Evolutionary conservation across 2,797 vertebrate species (phyloP), one percentile per base, ranked within the genome.

Genomic region (Pempheris klunzingeri): DNA sequence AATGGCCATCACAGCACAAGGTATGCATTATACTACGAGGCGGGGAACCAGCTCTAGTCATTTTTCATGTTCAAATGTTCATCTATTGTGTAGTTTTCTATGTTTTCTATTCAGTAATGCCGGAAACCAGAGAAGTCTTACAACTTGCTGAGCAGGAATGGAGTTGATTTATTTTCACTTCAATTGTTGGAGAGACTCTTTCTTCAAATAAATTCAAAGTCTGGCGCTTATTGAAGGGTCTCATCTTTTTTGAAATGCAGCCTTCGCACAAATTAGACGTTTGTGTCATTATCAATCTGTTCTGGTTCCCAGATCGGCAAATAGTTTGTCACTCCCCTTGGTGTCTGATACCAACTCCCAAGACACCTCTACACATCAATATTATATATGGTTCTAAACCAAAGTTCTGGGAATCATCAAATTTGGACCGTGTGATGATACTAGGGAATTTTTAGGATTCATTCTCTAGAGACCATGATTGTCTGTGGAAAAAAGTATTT

Each of bases 11-110:
- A 1, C 80, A 68, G 68, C 83, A 86, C 82, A 85, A 87, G 67
- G 84, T 88, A 66, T 57, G 78, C 85, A 82, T 86, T 83, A 88
- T 86, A 62, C 66, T 68, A 74, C 18, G 22, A 69, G 59, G 54
- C 71, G 65, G 62, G 46, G 54, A 68, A 68, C 36, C 26, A 61
- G 49, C 1, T 41, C 30, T 1, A 24, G 57, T 34, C 7, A 1
- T 60, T 63, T 38, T 50, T 87, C 11, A n/a, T 74, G 67, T 70
- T 60, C n/a, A n/a, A n/a, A n/a, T n/a, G n/a, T 30, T 55, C 49
- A 17, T 60, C 17, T 57, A 32, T 8, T 53, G 57, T 24, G 22
- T 22, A n/a, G n/a, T 46, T 63, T 41, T 22, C 10, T 3, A 13
- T 58, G 34, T 14, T 39, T 49, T 15, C 62, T 38, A 7, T 44